Evolutionary conservation across 2,113 vertebrate genomes (phyloP).

Genomic region (Myrmecobius fasciatus): DNA sequence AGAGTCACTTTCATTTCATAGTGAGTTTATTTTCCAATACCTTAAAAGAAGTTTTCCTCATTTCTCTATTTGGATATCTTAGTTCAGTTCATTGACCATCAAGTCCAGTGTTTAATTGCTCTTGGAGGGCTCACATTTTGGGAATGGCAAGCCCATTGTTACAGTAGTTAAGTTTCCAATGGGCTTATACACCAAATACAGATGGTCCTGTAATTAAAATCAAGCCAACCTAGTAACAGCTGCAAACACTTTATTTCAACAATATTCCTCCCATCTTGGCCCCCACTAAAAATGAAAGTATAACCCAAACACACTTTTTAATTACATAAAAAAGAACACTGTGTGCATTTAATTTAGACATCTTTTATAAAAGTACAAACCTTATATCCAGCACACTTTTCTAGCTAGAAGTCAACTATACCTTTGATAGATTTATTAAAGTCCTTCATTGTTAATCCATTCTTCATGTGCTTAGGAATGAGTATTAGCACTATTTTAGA

Average conservation of each 20-base stretch:
- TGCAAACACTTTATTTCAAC: conserved; percentile 17
- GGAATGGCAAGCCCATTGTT: conserved; percentile 27
- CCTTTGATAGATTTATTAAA: neutral
- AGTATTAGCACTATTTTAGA: neutral
- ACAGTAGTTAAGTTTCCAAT: conserved; percentile 65
- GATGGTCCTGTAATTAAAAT: conserved; percentile 69
- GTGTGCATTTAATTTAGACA: neutral
- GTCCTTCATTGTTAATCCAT: neutral
- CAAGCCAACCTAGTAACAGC: conserved; percentile 10
- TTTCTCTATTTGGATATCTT: conserved; percentile 46
- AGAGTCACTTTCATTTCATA: conserved; percentile 39
- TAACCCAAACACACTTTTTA: neutral
- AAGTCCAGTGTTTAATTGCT: conserved; percentile 51
- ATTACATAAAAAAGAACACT: neutral
- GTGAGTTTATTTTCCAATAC: conserved; percentile 29
- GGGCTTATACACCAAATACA: conserved; percentile 60
- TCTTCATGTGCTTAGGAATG: neutral
- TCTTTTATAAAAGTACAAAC: neutral
- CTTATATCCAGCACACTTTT: neutral
- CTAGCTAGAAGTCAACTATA: neutral
- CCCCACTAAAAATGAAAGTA: neutral
- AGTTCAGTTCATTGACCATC: conserved; percentile 56
- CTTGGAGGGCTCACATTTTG: conserved; percentile 58
- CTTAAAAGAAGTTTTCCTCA: conserved; percentile 35
- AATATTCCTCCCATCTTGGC: neutral